These are phyloP conservation scores for Agonopterix subpropinquella DNA, from an alignment of 2,888 invertebrate genomes.

Conservation along the genomic window DNA sequence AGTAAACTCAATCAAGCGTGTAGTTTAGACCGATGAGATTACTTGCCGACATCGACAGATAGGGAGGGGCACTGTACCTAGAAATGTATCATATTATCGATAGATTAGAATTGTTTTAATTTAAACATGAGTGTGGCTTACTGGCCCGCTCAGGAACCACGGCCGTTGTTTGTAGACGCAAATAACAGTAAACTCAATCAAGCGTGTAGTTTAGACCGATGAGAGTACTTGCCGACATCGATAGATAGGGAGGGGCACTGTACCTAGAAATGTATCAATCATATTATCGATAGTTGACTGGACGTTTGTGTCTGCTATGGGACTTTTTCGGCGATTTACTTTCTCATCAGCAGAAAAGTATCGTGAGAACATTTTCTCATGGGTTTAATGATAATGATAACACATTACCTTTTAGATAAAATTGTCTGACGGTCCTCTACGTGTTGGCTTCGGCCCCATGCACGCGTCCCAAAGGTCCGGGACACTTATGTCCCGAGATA, in stretches of 20 bases:
- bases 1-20: constrained; percentile 28
- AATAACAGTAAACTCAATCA: constrained; percentile 28
- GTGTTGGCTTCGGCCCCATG: no score
- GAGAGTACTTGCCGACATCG: constrained; percentile 10
- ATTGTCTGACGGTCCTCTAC: no score
- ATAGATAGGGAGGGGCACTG: constrained; percentile 1
- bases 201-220: constrained; percentile 16
- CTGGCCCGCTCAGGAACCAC: background rate
- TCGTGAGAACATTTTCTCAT: no score
- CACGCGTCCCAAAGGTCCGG: no score
- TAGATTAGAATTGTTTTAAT: no score
- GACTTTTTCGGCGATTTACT: background rate
- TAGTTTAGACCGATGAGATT: constrained; percentile 7
- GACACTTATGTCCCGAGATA: no score
- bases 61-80: background rate
- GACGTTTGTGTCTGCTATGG: background rate
- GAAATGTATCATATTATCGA: no score
- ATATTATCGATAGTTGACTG: background rate
- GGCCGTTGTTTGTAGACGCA: constrained; percentile 3
- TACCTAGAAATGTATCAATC: no score
- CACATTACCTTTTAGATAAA: no score
- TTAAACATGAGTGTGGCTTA: no score
- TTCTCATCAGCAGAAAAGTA: background rate
- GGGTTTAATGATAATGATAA: no score
- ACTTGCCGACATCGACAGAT: constrained; percentile 11